Evolutionary conservation across 2,888 invertebrate species (phyloP).

Genomic region (Beris morrisii): DNA sequence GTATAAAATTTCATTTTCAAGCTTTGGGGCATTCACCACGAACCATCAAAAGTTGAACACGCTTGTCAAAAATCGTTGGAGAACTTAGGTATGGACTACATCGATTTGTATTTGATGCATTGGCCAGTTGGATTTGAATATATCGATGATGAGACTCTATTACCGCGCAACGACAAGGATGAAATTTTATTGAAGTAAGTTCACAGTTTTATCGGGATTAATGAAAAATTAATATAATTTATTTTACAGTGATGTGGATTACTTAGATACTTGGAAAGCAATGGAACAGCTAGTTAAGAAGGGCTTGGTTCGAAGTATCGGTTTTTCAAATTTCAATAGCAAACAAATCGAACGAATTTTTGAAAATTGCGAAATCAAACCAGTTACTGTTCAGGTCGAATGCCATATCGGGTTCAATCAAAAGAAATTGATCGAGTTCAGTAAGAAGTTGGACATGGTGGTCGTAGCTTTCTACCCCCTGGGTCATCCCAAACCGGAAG

Average conservation of each 20-base stretch:
- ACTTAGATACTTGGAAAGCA: constrained; percentile 75
- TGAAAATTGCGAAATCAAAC: constrained; percentile 65
- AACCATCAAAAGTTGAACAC: constrained; percentile 44
- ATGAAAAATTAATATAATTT: constrained; percentile 30
- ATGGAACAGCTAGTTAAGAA: constrained; percentile 73
- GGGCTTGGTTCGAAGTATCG: constrained; percentile 76
- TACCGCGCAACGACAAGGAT: constrained; percentile 17
- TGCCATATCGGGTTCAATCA: too few species aligned
- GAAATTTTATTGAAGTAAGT: neutral
- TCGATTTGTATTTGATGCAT: constrained; percentile 81
- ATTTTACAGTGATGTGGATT: constrained; percentile 65
- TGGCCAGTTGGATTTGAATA: constrained; percentile 71
- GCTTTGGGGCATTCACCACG: constrained; percentile 58
- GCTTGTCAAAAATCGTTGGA: constrained; percentile 66
- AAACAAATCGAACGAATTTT: constrained; percentile 73
- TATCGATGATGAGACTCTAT: constrained; percentile 44
- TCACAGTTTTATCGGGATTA: neutral
- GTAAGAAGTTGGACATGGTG: too few species aligned
- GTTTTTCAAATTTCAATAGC: constrained; percentile 85
- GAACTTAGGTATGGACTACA: constrained; percentile 69
- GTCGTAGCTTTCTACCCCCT: too few species aligned
- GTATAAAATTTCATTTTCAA: constrained; percentile 41
- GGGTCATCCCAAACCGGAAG: too few species aligned
- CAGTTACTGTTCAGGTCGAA: constrained; percentile 63
- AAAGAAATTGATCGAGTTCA: too few species aligned